Evolutionary conservation across 1,140 invertebrate genomes (phyloP).

Genomic region (Bombus impatiens): DNA sequence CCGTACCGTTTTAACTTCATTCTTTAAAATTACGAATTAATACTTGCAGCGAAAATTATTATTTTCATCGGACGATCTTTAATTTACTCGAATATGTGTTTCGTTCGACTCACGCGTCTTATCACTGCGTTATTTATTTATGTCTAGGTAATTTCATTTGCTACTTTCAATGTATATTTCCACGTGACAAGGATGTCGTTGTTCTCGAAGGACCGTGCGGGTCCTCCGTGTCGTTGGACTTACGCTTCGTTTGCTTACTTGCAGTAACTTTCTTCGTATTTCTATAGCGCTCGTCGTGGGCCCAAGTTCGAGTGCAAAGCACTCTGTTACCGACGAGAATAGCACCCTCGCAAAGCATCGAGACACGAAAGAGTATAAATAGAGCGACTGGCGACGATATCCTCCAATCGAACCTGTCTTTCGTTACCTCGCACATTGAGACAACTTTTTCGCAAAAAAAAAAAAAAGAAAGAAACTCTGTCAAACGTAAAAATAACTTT

Average conservation of each 20-base stretch:
- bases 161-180: no score
- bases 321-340: constrained; percentile 62
- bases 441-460: not conserved
- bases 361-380: constrained; percentile 60
- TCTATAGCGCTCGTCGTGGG: constrained; percentile 42
- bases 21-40: constrained; percentile 21
- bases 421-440: constrained; percentile 38
- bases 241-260: not conserved
- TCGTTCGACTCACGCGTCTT: not conserved
- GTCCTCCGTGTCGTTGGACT: no score
- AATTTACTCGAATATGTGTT: not conserved
- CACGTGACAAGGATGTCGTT: not conserved
- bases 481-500: not conserved
- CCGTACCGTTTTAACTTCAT: constrained; percentile 49
- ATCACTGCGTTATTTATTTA: not conserved
- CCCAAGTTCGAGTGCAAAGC: constrained; percentile 52
- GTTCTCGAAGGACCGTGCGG: not conserved
- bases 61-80: not conserved
- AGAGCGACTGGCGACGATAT: constrained; percentile 58
- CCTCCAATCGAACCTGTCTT: constrained; percentile 40
- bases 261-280: not conserved
- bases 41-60: not conserved
- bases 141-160: not conserved
- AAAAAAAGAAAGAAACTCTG: not conserved
- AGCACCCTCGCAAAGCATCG: constrained; percentile 60